These are phyloP conservation scores for Gortyna flavago DNA, from an alignment of 2,888 invertebrate genomes.

Conservation along the genomic window DNA sequence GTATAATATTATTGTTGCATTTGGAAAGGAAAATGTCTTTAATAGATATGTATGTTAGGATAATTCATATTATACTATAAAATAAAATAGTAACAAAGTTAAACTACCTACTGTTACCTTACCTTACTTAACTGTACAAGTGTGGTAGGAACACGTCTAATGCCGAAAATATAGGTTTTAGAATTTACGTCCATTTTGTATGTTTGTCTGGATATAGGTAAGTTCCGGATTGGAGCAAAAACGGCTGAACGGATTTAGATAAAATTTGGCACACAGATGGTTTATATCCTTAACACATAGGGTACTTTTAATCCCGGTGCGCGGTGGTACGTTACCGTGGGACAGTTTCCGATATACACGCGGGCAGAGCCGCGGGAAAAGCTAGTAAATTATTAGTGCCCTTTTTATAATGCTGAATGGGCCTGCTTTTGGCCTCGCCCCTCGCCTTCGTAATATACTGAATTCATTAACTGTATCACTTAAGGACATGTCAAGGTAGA, in stretches of 20 bases:
- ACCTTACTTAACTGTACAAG: background rate
- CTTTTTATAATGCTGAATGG: too few species aligned
- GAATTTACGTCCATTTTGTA: too few species aligned
- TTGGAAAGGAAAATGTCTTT: background rate
- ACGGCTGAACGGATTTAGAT: background rate
- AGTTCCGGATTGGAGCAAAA: background rate
- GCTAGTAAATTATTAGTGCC: background rate
- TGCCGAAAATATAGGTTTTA: background rate
- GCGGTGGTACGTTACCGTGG: background rate
- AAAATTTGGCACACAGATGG: background rate
- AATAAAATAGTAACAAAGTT: too few species aligned
- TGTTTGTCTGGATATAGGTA: background rate
- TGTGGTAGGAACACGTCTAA: background rate
- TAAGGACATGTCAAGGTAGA: constrained; percentile 29
- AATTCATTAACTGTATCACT: background rate
- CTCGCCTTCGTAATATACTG: background rate
- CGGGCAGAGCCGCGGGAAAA: background rate
- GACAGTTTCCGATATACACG: background rate
- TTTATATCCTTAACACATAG: background rate
- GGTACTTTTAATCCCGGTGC: background rate
- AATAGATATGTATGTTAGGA: background rate
- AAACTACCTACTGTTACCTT: too few species aligned
- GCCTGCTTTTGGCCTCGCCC: too few species aligned
- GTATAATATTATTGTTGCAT: background rate
- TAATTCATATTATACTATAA: too few species aligned